Conservation (phyloP, 2,797 vertebrate genomes). For the Gobio occitaniae region DNA sequence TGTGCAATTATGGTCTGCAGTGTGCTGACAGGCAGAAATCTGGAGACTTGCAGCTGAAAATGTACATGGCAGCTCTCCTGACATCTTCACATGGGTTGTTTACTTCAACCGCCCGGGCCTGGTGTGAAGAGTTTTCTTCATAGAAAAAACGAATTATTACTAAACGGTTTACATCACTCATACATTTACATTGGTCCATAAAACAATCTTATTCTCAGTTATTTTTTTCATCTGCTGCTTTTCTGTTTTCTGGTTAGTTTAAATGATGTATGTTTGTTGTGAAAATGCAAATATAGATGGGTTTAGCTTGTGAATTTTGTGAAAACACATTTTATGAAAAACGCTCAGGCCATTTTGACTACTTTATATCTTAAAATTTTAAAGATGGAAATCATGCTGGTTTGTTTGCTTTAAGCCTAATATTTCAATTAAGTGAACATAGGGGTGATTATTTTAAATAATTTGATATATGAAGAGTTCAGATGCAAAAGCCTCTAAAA, state of each 20-base stretch:
- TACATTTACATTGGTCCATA: conserved; percentile 62
- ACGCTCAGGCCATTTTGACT: too few species aligned
- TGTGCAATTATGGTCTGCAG: conserved; percentile 56
- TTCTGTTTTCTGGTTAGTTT: conserved; percentile 68
- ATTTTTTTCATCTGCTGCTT: conserved; percentile 62
- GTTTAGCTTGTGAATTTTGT: background rate
- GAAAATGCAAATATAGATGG: conserved; percentile 72
- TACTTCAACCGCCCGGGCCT: conserved; percentile 67
- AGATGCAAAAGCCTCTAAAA: too few species aligned
- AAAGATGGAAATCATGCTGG: background rate
- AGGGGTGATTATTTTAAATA: background rate
- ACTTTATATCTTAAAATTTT: too few species aligned
- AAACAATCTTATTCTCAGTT: conserved; percentile 57
- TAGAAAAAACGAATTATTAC: conserved; percentile 73
- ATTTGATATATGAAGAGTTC: too few species aligned
- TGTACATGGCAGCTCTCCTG: conserved; percentile 55
- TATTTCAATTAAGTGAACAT: background rate
- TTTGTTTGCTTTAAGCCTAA: background rate
- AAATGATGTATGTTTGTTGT: conserved; percentile 75
- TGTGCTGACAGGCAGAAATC: conserved; percentile 65
- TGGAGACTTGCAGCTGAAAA: conserved; percentile 67
- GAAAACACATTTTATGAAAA: background rate
- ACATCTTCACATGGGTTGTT: conserved; percentile 63
- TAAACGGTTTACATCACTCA: conserved; percentile 76
- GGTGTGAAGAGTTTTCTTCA: conserved; percentile 78